Evolutionary conservation across 2,888 invertebrate species (phyloP).

Genomic region (Entomobrya multifasciata): DNA sequence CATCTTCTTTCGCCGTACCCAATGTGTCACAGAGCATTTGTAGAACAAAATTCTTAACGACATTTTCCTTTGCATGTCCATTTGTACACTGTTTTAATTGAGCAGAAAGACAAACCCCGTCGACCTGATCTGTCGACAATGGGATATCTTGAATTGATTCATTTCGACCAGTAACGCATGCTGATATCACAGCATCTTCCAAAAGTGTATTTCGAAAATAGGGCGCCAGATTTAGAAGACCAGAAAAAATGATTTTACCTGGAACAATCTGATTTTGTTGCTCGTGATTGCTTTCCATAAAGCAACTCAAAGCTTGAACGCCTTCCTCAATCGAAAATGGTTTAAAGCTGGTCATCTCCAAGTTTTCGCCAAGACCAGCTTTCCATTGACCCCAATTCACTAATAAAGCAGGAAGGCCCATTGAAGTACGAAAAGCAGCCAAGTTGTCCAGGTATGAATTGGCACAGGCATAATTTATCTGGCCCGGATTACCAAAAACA

Average conservation of each 20-base stretch:
- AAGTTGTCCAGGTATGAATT: conserved; percentile 54
- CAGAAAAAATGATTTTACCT: no score
- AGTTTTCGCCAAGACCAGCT: background rate
- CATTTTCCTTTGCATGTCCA: background rate
- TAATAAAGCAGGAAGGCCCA: background rate
- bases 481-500: conserved; percentile 37
- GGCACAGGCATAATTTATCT: conserved; percentile 46
- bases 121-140: no score
- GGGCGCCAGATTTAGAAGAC: no score
- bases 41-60: background rate
- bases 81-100: background rate
- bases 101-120: no score
- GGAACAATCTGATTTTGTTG: background rate
- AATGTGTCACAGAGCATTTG: background rate
- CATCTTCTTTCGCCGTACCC: background rate
- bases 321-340: conserved; percentile 8
- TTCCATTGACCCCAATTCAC: conserved; percentile 25
- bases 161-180: no score
- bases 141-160: no score
- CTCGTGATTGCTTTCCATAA: background rate
- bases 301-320: background rate
- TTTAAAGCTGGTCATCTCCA: background rate
- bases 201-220: no score
- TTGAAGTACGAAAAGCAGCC: background rate
- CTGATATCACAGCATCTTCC: no score